Base-by-base conservation (phyloP, 2,113 vertebrate species). In the Myrmophylax atrothorax region DNA sequence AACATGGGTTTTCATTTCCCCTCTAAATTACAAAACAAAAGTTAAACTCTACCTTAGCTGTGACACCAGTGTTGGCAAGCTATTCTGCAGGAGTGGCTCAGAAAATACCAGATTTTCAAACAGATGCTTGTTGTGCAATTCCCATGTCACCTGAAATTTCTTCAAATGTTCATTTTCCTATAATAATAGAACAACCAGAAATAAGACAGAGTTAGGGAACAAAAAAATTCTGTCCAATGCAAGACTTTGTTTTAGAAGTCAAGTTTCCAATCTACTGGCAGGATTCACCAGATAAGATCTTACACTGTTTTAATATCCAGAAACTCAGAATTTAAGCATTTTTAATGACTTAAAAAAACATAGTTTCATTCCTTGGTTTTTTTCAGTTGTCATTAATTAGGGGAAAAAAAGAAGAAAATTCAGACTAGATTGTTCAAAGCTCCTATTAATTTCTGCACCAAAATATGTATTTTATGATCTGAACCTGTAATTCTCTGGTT, bases 31-130 rank as follows among this genome's bases (percentile, higher is more conserved):
- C 8, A 64, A 63, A 73, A 74, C 44, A 44, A 31, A 88, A 88
- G 33, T 87, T 40, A 38, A 55, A 80, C 59, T 55, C 46, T 98
- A 99, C 99, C 98, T 99, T 94, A 99, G 98, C 97, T 99, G 99
- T 84, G 99, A 98, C 96, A 99, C 98, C 91, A 99, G 94, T 2
- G 98, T 98, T 42, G 99, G 99, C 97, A 99, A 98, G 97, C 98
- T 99, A 97, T 98, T 99, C 98, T 99, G 99, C 87, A 99, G 97
- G 84, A 99, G 98, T 15, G 99, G 98, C 96, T 99, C 99, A 47
- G 99, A 99, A 98, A 99, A 99, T n/a, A 99, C 99, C 96, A 99
- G 97, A 90, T 98, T 99, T 98, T 99, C 99, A 98, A 99, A 99
- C 93, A 99, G 98, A 98, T 99, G 99, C 96, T 99, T 99, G 97